Conservation (phyloP, 2,113 vertebrate species). For the Lepisosteus oculatus region DNA sequence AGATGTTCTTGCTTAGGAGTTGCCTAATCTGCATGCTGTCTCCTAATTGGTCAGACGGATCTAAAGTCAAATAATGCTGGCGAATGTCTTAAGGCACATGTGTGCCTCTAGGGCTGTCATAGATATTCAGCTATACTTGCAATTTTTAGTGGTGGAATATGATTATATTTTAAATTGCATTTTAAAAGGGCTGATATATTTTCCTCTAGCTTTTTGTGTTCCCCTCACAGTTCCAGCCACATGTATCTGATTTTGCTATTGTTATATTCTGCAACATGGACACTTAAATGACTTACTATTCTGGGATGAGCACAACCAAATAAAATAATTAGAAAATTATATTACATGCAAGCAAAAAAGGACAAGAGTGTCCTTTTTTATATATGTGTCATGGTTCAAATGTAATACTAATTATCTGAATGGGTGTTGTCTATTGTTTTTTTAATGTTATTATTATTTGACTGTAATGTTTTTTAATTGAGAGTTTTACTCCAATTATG, state of each 20-base stretch:
- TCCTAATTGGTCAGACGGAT: slow-evolving; percentile 49
- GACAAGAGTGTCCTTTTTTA: too few species aligned
- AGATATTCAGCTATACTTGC: neutral
- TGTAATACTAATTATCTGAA: too few species aligned
- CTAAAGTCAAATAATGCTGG: neutral
- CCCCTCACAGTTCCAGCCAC: slow-evolving; percentile 5
- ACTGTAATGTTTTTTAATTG: too few species aligned
- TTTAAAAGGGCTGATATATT: slow-evolving; percentile 2
- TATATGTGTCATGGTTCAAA: too few species aligned
- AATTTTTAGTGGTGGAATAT: neutral
- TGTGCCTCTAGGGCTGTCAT: neutral
- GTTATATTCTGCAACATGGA: slow-evolving; percentile 5
- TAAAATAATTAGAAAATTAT: slow-evolving; percentile 11
- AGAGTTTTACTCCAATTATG: too few species aligned
- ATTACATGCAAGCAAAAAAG: neutral
- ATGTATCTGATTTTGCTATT: slow-evolving; percentile 37
- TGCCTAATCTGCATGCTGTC: slow-evolving; percentile 49
- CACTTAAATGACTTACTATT: too few species aligned
- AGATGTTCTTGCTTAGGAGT: slow-evolving; percentile 31
- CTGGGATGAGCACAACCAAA: slow-evolving; percentile 1
- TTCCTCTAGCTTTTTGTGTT: too few species aligned
- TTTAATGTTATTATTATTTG: too few species aligned
- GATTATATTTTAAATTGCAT: neutral
- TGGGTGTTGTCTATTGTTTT: too few species aligned
- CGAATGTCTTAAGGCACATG: neutral